Evolutionary conservation across 1,140 invertebrate genomes (phyloP).

Genomic region (Carposina sasakii): DNA sequence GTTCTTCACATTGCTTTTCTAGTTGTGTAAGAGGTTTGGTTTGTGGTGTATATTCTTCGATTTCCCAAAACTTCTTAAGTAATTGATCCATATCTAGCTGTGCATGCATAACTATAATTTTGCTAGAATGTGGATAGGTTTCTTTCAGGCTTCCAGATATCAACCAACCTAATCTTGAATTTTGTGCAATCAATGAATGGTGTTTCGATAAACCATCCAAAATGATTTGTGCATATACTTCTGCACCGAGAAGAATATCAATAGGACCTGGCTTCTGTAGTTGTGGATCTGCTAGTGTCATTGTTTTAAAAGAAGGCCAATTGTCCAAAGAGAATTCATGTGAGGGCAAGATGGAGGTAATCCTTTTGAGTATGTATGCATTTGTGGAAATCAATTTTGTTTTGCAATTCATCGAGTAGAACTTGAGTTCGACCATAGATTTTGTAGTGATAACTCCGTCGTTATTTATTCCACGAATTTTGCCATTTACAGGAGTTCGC

Average conservation of each 20-base stretch:
- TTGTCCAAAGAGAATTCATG: constrained; percentile 1
- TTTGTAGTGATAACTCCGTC: constrained; percentile 21
- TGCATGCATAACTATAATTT: too few species aligned
- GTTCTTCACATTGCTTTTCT: not conserved
- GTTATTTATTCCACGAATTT: constrained; percentile 21
- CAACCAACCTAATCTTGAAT: constrained; percentile 17
- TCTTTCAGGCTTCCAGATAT: constrained; percentile 23
- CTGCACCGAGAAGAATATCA: constrained; percentile 26
- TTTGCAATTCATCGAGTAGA: constrained; percentile 5
- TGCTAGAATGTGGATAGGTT: too few species aligned
- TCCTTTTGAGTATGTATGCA: constrained; percentile 18
- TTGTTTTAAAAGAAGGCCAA: constrained; percentile 9
- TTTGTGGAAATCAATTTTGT: constrained; percentile 7
- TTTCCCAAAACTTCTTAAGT: too few species aligned
- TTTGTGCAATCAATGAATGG: constrained; percentile 2
- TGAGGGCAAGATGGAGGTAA: constrained; percentile 23
- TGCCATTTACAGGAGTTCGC: constrained; percentile 14
- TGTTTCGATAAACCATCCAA: constrained; percentile 20
- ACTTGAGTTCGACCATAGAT: constrained; percentile 13
- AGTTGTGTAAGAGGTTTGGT: not conserved
- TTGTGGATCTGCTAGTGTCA: constrained; percentile 24
- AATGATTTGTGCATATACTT: constrained; percentile 20
- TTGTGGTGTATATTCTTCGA: not conserved
- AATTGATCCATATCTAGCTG: too few species aligned
- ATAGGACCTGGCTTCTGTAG: constrained; percentile 23